Evolutionary conservation across 2,113 vertebrate species (phyloP).

Genomic region (Pyxicephalus adspersus): DNA sequence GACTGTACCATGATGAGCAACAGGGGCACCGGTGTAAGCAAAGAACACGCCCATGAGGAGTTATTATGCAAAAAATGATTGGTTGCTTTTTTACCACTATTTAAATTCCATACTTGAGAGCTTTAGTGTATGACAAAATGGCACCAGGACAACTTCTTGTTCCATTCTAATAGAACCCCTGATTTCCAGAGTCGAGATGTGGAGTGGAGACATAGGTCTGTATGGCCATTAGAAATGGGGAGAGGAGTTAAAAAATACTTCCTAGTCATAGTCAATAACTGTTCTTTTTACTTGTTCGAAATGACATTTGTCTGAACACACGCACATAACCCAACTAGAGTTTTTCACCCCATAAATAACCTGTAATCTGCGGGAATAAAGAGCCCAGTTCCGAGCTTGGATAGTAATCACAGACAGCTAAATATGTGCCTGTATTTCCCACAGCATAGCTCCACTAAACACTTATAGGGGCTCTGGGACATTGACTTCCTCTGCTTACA

Average conservation of each 20-base stretch:
- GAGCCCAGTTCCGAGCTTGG: constrained; percentile 21
- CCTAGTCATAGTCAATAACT: constrained; percentile 15
- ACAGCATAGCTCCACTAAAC: constrained; percentile 34
- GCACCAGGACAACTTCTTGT: too few relatives aligned
- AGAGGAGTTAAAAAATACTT: background rate
- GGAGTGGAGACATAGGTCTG: too few relatives aligned
- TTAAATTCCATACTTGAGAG: too few relatives aligned
- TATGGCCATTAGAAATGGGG: too few relatives aligned
- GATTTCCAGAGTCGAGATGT: background rate
- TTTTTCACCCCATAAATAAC: constrained; percentile 54
- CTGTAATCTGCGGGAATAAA: constrained; percentile 42
- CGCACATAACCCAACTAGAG: constrained; percentile 17
- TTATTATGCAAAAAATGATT: too few relatives aligned
- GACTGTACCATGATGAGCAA: too few relatives aligned
- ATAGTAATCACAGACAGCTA: constrained; percentile 50
- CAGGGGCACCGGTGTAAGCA: too few relatives aligned
- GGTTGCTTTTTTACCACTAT: too few relatives aligned
- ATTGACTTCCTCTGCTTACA: constrained; percentile 37
- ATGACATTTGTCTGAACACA: constrained; percentile 9
- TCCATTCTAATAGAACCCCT: background rate
- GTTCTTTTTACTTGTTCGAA: background rate
- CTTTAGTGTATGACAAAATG: too few relatives aligned
- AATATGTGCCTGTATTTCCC: constrained; percentile 38
- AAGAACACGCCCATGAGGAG: too few relatives aligned
- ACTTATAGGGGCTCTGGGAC: constrained; percentile 53